Percentiles rank a stretch among this genome's conserved stretches.
phyloP scores from a whole-genome alignment of 1,140 invertebrate species.

The Neomicropteryx cornuta region DNA sequence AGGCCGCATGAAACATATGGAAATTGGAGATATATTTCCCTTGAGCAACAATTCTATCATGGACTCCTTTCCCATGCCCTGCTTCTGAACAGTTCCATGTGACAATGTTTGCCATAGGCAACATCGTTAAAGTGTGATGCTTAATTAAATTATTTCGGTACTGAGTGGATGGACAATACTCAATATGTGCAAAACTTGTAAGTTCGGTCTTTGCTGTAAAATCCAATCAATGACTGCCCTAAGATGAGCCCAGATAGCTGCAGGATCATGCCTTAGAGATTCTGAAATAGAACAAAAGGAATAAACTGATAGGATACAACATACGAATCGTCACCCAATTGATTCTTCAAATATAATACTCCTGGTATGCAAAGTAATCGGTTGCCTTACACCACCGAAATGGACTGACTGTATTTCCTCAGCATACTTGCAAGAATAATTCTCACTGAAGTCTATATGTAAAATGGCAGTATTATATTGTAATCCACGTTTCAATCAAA shows the following conservation, averaged over 20 bases:
- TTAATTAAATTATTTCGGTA: slow-evolving; percentile 14
- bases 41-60: slow-evolving; percentile 13
- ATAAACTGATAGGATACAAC: slow-evolving; percentile 7
- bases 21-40: slow-evolving; percentile 10
- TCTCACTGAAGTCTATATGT: slow-evolving; percentile 16
- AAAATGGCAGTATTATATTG: too few species aligned
- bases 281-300: slow-evolving; percentile 16
- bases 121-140: slow-evolving; percentile 9
- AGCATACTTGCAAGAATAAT: slow-evolving; percentile 15
- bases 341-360: slow-evolving; percentile 11
- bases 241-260: slow-evolving; percentile 16
- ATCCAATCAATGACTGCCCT: slow-evolving; percentile 13
- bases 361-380: slow-evolving; percentile 16
- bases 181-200: slow-evolving; percentile 16
- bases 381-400: slow-evolving; percentile 15
- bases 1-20: slow-evolving; percentile 8
- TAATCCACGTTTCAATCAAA: too few species aligned
- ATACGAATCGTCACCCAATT: too few species aligned
- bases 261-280: slow-evolving; percentile 9
- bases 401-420: slow-evolving; percentile 17
- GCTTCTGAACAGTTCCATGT: slow-evolving; percentile 15
- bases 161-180: slow-evolving; percentile 17
- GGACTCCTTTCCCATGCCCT: slow-evolving; percentile 13
- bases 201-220: slow-evolving; percentile 3
- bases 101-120: not conserved